Conservation (phyloP, 2,797 vertebrate genomes). For the Carduelis carduelis region DNA sequence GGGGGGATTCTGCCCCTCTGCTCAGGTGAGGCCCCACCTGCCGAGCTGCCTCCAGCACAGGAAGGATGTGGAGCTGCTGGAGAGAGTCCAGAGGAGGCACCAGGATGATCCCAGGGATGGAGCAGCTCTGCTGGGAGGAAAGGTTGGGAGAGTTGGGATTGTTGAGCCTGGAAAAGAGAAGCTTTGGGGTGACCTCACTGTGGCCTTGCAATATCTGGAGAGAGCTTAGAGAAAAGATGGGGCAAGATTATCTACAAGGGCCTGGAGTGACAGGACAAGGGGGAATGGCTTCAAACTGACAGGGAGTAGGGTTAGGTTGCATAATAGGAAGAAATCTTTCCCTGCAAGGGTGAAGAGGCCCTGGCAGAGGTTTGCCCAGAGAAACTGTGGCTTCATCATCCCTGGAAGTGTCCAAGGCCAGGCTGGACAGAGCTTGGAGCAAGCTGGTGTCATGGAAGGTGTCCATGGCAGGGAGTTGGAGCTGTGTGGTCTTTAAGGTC, state of each 20-base stretch:
- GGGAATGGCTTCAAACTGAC: neutral
- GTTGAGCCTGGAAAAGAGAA: neutral
- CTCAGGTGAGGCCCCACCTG: neutral
- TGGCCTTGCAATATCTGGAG: neutral
- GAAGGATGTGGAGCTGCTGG: neutral
- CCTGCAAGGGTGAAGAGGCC: neutral
- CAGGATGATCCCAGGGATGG: neutral
- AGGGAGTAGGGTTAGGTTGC: too few relatives aligned
- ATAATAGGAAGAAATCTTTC: neutral
- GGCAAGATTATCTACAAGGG: neutral
- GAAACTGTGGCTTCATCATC: neutral
- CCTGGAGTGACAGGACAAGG: neutral
- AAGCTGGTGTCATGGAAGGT: fast-evolving
- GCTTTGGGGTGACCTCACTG: fast-evolving
- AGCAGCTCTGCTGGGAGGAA: neutral
- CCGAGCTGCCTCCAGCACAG: neutral
- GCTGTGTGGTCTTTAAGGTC: neutral
- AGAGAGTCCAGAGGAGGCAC: neutral
- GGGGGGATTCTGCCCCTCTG: neutral
- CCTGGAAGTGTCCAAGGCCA: neutral
- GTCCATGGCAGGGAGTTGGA: neutral
- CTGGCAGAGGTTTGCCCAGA: neutral
- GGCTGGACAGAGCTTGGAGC: neutral
- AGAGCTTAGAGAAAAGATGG: neutral
- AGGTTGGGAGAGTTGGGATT: neutral